Conservation (phyloP, 2,888 invertebrate species). For the Lamproptera curius region DNA sequence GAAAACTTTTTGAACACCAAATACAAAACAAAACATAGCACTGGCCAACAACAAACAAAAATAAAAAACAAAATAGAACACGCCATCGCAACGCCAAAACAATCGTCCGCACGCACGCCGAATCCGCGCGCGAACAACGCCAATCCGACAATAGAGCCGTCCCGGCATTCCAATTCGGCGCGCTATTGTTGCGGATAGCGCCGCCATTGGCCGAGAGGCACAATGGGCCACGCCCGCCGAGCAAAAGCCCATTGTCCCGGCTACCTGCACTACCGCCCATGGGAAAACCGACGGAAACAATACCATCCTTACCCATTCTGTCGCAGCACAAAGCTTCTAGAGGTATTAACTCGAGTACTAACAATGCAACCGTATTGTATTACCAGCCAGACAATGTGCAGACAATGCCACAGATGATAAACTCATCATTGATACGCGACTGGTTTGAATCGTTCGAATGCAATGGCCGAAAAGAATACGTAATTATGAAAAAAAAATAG, state of each 20-base stretch:
- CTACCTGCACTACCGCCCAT: constrained; percentile 54
- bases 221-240: constrained; percentile 72
- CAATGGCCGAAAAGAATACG: neutral
- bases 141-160: constrained; percentile 67
- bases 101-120: constrained; percentile 29
- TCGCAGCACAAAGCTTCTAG: too few species aligned
- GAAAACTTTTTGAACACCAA: neutral
- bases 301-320: constrained; percentile 2
- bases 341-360: too few species aligned
- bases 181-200: constrained; percentile 67
- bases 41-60: neutral
- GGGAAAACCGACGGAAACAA: constrained; percentile 23
- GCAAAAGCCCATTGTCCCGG: constrained; percentile 73
- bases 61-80: neutral
- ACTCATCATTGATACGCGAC: too few species aligned
- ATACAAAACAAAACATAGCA: neutral
- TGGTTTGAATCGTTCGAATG: too few species aligned
- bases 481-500: constrained; percentile 30
- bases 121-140: constrained; percentile 46
- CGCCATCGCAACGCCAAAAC: constrained; percentile 2
- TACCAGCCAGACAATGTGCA: neutral
- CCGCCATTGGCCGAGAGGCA: constrained; percentile 61
- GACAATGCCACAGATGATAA: neutral
- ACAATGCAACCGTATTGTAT: neutral
- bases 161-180: constrained; percentile 69